Evolutionary conservation across 1,140 invertebrate genomes (phyloP), one percentile per base, ranked within the genome.

Genomic region (Eufriesea mexicana): DNA sequence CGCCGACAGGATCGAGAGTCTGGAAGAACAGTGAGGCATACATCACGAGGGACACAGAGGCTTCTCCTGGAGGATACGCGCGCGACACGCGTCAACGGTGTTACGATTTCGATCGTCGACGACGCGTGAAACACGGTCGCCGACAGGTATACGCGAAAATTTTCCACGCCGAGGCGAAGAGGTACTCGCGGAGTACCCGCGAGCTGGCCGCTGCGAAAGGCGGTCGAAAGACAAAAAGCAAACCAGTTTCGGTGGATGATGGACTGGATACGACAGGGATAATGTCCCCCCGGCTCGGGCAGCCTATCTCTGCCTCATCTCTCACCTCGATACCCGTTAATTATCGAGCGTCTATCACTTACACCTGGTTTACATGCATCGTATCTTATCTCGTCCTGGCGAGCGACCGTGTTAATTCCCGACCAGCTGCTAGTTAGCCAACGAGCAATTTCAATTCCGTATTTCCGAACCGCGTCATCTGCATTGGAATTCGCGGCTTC

Each of bases 311-410:
- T 42, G 45, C 74, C 45, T 76, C 86, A 78, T 88, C 84, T 78
- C 74, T 84, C 64, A 83, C 67, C 59, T 67, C 80, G 81, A 82
- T 86, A 84, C 74, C 87, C 74, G 59, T 86, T 89, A 89, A 89
- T 89, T 89, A 89, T 78, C 81, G 84, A 81, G 57, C 77, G 78
- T 80, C 76, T 89, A 88, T 89, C 87, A 84, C 87, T 89, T 89
- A 88, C 86, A 89, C 86, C 84, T 89, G 84, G 87, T 89, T 89
- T 89, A 89, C 84, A 88, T 84, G 86, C 82, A 66, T 67, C 70
- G 72, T 89, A 89, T 89, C 88, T 86, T 89, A 89, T 89, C 88
- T 84, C 49, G 47, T 28, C 7, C 35, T 28, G 23, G 49, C 67
- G 42, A 79, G 64, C 72, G 42, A 20, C 61, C 79, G 81, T 86